A percentile compares a stretch with the other conserved stretches of the same genome.
Conservation (phyloP, 2,888 invertebrate species). For the Norana najaformis region DNA sequence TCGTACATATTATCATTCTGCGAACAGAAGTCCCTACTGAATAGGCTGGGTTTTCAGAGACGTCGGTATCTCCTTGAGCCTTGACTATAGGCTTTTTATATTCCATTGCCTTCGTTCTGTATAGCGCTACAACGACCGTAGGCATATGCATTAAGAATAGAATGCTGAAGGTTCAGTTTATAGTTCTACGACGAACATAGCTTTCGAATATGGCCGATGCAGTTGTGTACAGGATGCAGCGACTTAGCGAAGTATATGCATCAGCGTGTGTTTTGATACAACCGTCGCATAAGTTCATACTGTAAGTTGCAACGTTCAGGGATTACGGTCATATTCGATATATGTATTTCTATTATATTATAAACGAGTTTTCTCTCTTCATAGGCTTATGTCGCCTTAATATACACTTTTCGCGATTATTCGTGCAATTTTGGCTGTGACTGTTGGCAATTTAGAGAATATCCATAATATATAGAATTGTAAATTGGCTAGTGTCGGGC, state of each 20-base stretch:
- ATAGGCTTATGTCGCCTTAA: neutral
- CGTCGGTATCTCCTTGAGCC: neutral
- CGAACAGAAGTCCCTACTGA: neutral
- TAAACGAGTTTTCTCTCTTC: neutral
- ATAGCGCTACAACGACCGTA: neutral
- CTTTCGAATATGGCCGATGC: neutral
- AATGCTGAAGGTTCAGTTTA: neutral
- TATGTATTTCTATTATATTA: neutral
- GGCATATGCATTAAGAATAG: neutral
- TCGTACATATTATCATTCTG: too few species aligned
- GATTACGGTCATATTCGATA: neutral
- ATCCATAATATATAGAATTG: neutral
- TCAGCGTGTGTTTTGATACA: neutral
- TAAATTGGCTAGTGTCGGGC: too few species aligned
- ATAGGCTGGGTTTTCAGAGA: neutral
- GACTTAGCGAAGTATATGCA: neutral
- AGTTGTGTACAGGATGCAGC: too few species aligned
- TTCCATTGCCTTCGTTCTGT: neutral
- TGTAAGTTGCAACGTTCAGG: neutral
- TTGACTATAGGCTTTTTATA: too few species aligned
- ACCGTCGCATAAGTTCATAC: neutral
- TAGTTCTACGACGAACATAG: neutral
- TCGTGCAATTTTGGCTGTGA: neutral
- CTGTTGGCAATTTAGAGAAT: neutral
- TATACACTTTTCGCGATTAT: neutral